Conservation (phyloP, 1,140 invertebrate species). For the Procambarus clarkii region DNA sequence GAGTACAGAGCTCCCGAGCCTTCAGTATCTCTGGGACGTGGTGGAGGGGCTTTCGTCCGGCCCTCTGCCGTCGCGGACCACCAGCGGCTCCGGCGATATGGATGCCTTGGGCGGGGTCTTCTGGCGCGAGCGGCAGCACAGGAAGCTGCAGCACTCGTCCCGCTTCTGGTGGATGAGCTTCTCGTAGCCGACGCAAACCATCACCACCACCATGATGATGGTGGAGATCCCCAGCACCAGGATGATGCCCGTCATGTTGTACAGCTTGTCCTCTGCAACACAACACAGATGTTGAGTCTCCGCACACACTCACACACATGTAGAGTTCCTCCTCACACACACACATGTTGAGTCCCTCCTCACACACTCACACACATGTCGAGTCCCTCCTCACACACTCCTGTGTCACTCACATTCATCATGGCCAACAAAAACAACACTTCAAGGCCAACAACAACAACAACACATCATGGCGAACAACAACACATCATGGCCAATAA, state of each 20-base stretch:
- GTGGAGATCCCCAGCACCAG: slow-evolving; percentile 70
- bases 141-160: slow-evolving; percentile 59
- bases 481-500: too few species aligned
- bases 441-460: too few species aligned
- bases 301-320: too few species aligned
- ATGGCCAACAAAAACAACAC: too few species aligned
- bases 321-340: too few species aligned
- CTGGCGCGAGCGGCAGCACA: slow-evolving; percentile 50
- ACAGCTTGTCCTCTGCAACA: slow-evolving; percentile 61
- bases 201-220: slow-evolving; percentile 72
- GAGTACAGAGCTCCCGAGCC: too few species aligned
- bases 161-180: slow-evolving; percentile 70
- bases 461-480: too few species aligned
- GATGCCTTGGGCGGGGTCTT: slow-evolving; percentile 41
- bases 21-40: background rate
- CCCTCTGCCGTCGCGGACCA: slow-evolving; percentile 50
- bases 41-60: background rate
- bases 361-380: too few species aligned
- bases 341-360: too few species aligned
- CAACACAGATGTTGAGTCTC: too few species aligned
- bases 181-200: slow-evolving; percentile 71
- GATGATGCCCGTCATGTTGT: slow-evolving; percentile 70
- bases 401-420: too few species aligned
- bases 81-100: slow-evolving; percentile 68
- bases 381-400: too few species aligned